Conservation (phyloP, 2,113 vertebrate genomes). For the Urocynchramus pylzowi region DNA sequence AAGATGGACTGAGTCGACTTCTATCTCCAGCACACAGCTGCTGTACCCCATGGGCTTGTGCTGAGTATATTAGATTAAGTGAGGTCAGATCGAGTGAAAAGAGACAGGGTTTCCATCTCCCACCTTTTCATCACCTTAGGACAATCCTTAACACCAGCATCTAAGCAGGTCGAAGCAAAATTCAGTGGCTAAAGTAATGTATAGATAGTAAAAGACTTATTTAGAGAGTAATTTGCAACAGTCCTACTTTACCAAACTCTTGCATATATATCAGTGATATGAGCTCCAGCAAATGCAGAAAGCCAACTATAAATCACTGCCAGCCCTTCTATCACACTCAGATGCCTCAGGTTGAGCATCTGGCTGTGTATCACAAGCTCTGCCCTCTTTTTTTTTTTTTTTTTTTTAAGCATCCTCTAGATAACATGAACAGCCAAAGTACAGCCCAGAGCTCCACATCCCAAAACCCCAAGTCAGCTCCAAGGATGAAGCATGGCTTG, state of each 20-base stretch:
- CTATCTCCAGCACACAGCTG: conserved; percentile 63
- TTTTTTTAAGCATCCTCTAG: background rate
- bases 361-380: background rate
- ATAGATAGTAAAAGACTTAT: background rate
- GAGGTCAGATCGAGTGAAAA: background rate
- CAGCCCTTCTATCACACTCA: background rate
- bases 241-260: background rate
- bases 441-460: background rate
- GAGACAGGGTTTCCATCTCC: background rate
- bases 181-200: background rate
- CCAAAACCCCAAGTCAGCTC: background rate
- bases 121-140: background rate
- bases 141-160: background rate
- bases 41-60: background rate
- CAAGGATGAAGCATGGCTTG: background rate
- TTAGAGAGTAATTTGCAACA: background rate
- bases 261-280: background rate
- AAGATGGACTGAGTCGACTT: conserved; percentile 43
- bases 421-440: background rate
- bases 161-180: background rate
- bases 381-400: background rate
- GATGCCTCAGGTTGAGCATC: background rate
- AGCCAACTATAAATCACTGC: background rate
- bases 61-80: conserved; percentile 8
- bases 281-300: background rate